Base-by-base conservation (phyloP, 2,797 vertebrate genomes). In the Galagoides demidoff region DNA sequence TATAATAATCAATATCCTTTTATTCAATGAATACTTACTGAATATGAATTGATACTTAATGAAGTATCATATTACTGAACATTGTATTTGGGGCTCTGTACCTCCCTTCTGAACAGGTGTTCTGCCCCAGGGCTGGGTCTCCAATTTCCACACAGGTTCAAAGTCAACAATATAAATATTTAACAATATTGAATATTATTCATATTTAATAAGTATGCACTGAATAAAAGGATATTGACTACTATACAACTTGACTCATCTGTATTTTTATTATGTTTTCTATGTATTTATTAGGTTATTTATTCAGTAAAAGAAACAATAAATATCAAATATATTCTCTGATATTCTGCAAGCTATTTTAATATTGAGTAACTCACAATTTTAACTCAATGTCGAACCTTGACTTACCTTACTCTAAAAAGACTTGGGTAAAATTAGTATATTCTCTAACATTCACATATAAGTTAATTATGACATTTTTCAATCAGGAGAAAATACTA, bases 331-430 rank as follows among this genome's bases (percentile, higher is more conserved):
- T 90, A 89, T 2, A 73, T 52, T 20, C 8, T 86, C 5, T 34
- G 29, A 76, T 68, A 90, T 37, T 94, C 64, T 95, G 17, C 1
- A 94, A 85, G 29, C 13, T 78, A 61, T 71, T 86, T 78, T 73
- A 77, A 78, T 59, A 5, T 57, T 82, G 5, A 84, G 61, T 57
- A 77, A 63, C 16, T 85, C 20, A 34, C 22, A 29, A 66, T 86
- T 77, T 77, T 92, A 77, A 90, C 34, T 79, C n/a, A 61, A n/a
- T 10, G 20, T 52, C 79, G 93, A 81, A 94, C n/a, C 82, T 29
- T 63, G 13, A 71, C 31, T 89, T 81, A 57, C 14, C 45, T 87
- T 84, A 68, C 63, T 29, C 57, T 88, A 52, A 93, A 92, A 90
- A 71, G 25, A 84, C 3, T 49, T 31, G 2, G 3, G 52, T 84